Base-by-base conservation (phyloP, 2,888 invertebrate genomes). In the Tetheella fluctuosa region DNA sequence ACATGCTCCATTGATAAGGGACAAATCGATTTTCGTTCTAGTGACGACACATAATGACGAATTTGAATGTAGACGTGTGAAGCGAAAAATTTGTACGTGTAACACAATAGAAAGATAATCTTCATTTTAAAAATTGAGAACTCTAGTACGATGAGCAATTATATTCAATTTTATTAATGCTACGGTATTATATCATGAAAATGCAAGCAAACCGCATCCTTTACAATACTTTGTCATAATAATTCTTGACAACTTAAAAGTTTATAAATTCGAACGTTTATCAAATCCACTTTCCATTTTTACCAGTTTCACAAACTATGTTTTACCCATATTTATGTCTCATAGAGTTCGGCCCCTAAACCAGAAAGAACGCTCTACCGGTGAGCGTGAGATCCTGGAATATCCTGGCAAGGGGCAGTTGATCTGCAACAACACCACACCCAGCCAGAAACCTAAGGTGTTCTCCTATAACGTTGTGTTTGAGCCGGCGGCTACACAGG, bases 401-500 rank as follows among this genome's bases (percentile, higher is more conserved):
- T 98, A 98, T 88, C 98, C 98, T 0, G 98, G 98, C 54, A 96
- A 97, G 80, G 98, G 98, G 0, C 98, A 98, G 93, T 95, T 98
- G 76, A 93, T 96, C 90, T 94, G 96, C 94, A 87, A 94, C 89
- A 87, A 79, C 63, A 77, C 83, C 23, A 94, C 71, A 73, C 94
- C 76, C 58, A 95, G 94, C 1, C 95, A 95, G 80, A 97, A 96
- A 84, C 94, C 96, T 0, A 97, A 97, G 81, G 94, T 97, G n/a
- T 99, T 98, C 89, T 97, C 98, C 0, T 99, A 98, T 87, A 98
- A 98, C 82, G 98, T 98, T 20, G 97, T 98, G 54, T 98, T 99
- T 84, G 98, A 98, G 78, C 97, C 98, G 0, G 97, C 97, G 10
- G 97, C 98, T 0, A 96, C 96, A 0, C 96, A 96, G 86, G 93